Evolutionary conservation across 1,140 invertebrate species (phyloP), one percentile per base, ranked within the genome.

Genomic region (Drosophila prosaltans): DNA sequence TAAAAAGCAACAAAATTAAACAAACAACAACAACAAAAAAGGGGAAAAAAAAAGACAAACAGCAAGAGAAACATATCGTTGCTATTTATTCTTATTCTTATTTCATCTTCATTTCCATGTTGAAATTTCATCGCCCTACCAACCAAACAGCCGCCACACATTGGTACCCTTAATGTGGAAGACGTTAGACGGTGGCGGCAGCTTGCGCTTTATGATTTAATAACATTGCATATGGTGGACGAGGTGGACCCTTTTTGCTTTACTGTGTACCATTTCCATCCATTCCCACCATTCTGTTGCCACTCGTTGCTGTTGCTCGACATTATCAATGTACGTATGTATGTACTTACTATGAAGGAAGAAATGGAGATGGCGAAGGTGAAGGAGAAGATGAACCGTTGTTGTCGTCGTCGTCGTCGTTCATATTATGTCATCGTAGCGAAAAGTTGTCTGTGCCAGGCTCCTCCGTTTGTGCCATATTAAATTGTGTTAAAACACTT

Each of bases 401-500:
- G 72, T 69, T 59, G 60, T 65, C n/a, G 39, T 10, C 26, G 39
- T 43, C 24, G 59, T 8, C 45, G 45, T 26, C 72, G 48, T 60
- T 66, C 77, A 84, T 76, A 80, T 83, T 83, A 83, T 84, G 81
- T 84, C 69, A 77, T 84, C 81, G 78, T 74, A 67, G 74, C 54
- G 78, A 78, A 81, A 86, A 78, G 82, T 81, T 86, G 68, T 77
- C 74, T 61, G 67, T 68, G 58, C 40, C 68, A 58, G 40, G 59
- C 30, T 24, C 32, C 24, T 28, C 28, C 30, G 43, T 24, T 21
- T 39, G 36, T 9, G 75, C 76, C 75, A 85, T 85, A 85, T 85
- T 88, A 88, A 85, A 85, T 85, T 85, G 82, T 85, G 82, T 85
- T 85, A 85, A 85, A 85, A 86, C 82, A 85, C 82, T 85, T 85